A percentile compares a stretch with the other conserved stretches of the same genome.
These are phyloP conservation scores for Heliconius sara DNA, from an alignment of 2,888 invertebrate genomes.

Conservation along the genomic window DNA sequence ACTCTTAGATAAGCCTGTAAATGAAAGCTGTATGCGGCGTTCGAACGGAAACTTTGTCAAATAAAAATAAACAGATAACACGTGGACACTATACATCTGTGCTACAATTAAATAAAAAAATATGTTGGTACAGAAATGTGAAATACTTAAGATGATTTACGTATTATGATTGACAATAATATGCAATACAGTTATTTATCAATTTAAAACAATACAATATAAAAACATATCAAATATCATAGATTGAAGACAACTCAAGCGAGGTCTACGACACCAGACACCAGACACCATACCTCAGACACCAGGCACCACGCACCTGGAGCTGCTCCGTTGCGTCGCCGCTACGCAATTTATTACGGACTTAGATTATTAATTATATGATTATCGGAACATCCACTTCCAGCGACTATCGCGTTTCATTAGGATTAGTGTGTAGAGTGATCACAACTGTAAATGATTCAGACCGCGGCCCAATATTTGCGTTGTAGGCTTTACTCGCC, in stretches of 20 bases:
- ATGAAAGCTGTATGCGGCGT: slow-evolving; percentile 16
- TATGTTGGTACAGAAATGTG: no score
- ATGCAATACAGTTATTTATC: not conserved
- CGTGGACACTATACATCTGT: no score
- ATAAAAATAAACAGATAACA: no score
- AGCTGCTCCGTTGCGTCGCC: no score
- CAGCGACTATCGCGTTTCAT: slow-evolving; percentile 12
- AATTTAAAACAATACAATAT: no score
- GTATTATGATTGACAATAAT: no score
- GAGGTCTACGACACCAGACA: not conserved
- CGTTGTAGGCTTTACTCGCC: not conserved
- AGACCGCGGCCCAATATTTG: slow-evolving; percentile 18
- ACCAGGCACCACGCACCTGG: no score
- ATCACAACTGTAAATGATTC: slow-evolving; percentile 15
- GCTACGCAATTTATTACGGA: slow-evolving; percentile 34
- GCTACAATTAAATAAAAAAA: no score
- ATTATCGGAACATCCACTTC: slow-evolving; percentile 31
- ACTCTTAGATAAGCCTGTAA: not conserved
- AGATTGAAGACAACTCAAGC: not conserved
- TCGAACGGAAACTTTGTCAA: slow-evolving; percentile 26
- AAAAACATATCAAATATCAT: not conserved
- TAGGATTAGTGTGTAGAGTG: slow-evolving; percentile 24
- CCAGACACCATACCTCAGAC: no score
- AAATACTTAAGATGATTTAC: no score
- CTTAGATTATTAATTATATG: slow-evolving; percentile 39